Evolutionary conservation across 2,888 invertebrate genomes (phyloP).

Genomic region (Parnassius glacialis): DNA sequence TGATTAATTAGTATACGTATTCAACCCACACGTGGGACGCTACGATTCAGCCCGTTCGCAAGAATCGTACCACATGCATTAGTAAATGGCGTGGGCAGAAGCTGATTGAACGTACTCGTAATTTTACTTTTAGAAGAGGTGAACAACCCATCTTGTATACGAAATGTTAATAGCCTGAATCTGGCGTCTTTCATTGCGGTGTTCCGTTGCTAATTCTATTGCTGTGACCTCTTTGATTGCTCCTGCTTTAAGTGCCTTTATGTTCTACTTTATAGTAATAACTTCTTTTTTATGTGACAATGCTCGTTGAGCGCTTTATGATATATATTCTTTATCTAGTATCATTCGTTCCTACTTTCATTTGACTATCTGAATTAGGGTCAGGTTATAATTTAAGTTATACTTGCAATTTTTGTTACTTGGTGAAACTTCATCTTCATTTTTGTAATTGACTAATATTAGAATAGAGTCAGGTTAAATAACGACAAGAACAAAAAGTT

Average conservation of each 20-base stretch:
- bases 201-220: constrained; percentile 29
- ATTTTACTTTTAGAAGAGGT: constrained; percentile 71
- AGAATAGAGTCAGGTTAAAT: too few species aligned
- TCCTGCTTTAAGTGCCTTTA: constrained; percentile 18
- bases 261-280: constrained; percentile 9
- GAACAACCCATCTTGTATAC: constrained; percentile 52
- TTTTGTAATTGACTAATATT: too few species aligned
- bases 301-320: not conserved
- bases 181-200: constrained; percentile 30
- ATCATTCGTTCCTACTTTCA: not conserved
- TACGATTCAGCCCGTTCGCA: constrained; percentile 44
- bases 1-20: constrained; percentile 43
- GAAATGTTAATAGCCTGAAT: constrained; percentile 40
- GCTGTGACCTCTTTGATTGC: constrained; percentile 26
- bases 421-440: too few species aligned
- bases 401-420: too few species aligned
- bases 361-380: not conserved
- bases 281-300: constrained; percentile 1
- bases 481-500: too few species aligned
- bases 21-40: constrained; percentile 41
- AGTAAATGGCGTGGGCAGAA: constrained; percentile 65
- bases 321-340: not conserved
- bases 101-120: constrained; percentile 70
- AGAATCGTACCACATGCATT: constrained; percentile 63
- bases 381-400: too few species aligned